Percentiles rank a stretch among this genome's conserved stretches.
phyloP scores from a whole-genome alignment of 2,888 invertebrate species.

The Morpho helenor region DNA sequence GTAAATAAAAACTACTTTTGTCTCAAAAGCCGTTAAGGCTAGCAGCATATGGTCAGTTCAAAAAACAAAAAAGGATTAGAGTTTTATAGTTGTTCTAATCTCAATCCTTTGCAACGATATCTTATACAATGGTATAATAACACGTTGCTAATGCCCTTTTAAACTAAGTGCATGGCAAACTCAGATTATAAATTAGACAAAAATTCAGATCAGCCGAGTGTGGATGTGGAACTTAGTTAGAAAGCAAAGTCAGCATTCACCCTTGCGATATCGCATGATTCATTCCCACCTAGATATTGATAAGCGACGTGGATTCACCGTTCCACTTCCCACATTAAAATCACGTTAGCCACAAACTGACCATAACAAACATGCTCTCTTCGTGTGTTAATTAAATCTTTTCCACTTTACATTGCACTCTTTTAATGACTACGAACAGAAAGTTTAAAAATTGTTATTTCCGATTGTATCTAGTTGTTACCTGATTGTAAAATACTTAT shows the following conservation, averaged over 20 bases:
- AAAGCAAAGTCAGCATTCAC: constrained; percentile 3
- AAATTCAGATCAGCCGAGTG: not conserved
- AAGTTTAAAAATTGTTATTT: no score
- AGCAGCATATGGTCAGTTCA: no score
- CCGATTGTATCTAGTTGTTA: no score
- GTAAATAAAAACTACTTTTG: no score
- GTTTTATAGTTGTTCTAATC: no score
- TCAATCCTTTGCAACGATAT: no score
- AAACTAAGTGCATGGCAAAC: not conserved
- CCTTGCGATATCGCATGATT: constrained; percentile 40
- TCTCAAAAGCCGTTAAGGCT: no score
- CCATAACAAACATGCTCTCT: constrained; percentile 16
- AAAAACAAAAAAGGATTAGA: no score
- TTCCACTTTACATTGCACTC: constrained; percentile 1
- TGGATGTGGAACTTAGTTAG: not conserved
- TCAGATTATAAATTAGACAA: not conserved
- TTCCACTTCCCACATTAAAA: constrained; percentile 17
- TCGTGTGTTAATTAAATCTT: constrained; percentile 2
- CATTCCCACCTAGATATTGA: constrained; percentile 21
- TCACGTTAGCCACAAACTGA: constrained; percentile 22
- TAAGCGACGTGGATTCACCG: constrained; percentile 17
- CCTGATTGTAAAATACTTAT: no score
- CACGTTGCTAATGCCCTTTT: not conserved
- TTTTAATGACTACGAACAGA: no score
- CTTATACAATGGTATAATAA: no score